Percentiles rank a stretch among this genome's conserved stretches.
Conservation (phyloP, 2,113 vertebrate species). For the Pseudopodoces humilis region DNA sequence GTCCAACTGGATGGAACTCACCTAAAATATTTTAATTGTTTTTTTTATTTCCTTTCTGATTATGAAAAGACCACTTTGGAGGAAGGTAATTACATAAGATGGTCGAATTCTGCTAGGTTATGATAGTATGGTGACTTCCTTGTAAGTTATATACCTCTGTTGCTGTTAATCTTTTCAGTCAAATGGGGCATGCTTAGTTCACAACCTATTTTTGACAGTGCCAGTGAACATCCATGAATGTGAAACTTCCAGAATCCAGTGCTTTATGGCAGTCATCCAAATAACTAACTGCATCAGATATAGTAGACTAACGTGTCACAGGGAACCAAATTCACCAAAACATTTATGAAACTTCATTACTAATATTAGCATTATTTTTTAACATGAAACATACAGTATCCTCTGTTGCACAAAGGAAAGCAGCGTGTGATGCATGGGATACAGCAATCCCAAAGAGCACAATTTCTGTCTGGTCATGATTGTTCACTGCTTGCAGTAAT, state of each 20-base stretch:
- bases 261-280: background rate
- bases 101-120: background rate
- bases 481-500: background rate
- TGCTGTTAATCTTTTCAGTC: background rate
- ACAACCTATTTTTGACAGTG: background rate
- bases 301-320: background rate
- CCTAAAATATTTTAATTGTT: background rate
- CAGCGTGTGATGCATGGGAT: background rate
- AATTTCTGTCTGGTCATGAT: background rate
- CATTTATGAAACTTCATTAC: background rate
- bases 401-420: background rate
- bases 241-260: conserved; percentile 10
- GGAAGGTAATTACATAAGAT: background rate
- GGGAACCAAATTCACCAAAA: background rate
- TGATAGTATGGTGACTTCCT: background rate
- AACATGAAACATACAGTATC: background rate
- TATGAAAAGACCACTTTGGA: background rate
- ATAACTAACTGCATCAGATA: background rate
- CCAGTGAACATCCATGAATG: background rate
- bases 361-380: background rate
- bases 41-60: background rate
- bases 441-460: background rate
- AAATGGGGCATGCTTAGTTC: background rate
- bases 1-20: background rate
- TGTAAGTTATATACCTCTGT: background rate